Percentiles rank a stretch among this genome's conserved stretches.
These are phyloP conservation scores for Mesodorylaimus sp. DNA, from an alignment of 2,888 invertebrate species.

Conservation along the genomic window DNA sequence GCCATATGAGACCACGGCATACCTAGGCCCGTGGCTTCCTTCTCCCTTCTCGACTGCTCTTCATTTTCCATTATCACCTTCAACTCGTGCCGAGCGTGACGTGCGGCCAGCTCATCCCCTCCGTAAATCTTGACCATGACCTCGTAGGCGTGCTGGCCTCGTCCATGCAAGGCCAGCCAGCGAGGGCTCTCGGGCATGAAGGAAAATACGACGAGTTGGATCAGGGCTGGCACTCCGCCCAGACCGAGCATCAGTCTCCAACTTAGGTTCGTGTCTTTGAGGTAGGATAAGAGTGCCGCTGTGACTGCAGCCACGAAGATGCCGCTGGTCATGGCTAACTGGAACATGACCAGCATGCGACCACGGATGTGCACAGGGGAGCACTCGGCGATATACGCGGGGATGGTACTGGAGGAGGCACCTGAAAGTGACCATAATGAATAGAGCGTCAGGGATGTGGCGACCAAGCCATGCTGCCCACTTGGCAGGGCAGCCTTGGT, in stretches of 20 bases:
- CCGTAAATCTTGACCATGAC: constrained; percentile 11
- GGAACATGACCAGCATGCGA: neutral
- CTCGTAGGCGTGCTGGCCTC: constrained; percentile 8
- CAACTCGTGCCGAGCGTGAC: too few species aligned
- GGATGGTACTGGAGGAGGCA: neutral
- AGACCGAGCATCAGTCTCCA: constrained; percentile 36
- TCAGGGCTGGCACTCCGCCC: constrained; percentile 34
- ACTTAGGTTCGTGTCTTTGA: neutral
- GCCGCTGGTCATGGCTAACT: neutral
- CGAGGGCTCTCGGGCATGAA: constrained; percentile 39
- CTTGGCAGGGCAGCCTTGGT: too few species aligned
- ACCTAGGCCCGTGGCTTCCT: too few species aligned
- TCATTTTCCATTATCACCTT: too few species aligned
- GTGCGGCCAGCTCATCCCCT: constrained; percentile 12
- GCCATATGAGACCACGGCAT: too few species aligned
- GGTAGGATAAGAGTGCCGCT: neutral
- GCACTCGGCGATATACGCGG: neutral
- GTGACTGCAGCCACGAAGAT: neutral
- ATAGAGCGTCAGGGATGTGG: too few species aligned
- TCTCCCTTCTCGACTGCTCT: too few species aligned
- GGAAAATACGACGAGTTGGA: constrained; percentile 37
- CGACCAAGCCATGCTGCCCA: too few species aligned
- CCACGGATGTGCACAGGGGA: neutral
- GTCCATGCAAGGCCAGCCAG: constrained; percentile 32
- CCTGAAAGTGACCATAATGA: too few species aligned